Evolutionary conservation across 2,797 vertebrate species (phyloP).

Genomic region (Hozukius guyotensis): DNA sequence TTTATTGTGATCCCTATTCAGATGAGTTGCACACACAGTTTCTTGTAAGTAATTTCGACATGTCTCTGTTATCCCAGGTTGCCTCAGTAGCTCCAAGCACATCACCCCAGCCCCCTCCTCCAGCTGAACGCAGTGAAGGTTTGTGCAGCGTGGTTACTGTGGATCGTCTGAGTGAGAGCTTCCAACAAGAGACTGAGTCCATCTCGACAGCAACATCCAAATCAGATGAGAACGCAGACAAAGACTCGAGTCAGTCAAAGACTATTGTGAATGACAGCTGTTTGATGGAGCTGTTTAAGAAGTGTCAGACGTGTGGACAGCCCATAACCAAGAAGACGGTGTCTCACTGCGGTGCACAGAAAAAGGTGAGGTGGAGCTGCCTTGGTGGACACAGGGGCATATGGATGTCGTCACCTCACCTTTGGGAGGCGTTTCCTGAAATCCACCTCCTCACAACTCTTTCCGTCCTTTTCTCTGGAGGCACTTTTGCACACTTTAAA

Average conservation of each 20-base stretch:
- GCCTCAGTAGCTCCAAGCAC: background rate
- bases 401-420: conserved; percentile 31
- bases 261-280: conserved; percentile 35
- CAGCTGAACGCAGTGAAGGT: background rate
- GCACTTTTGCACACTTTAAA: conserved; percentile 6
- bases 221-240: background rate
- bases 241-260: background rate
- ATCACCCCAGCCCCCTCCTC: background rate
- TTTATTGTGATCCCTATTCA: background rate
- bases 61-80: background rate
- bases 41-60: background rate
- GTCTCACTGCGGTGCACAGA: conserved; percentile 30
- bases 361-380: conserved; percentile 24
- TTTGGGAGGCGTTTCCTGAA: conserved; percentile 31
- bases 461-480: conserved; percentile 24
- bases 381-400: conserved; percentile 13
- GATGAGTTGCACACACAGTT: background rate
- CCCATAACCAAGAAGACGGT: conserved; percentile 3
- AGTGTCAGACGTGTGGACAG: conserved; percentile 27
- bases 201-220: background rate
- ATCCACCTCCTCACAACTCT: conserved; percentile 13
- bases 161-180: background rate
- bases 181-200: background rate
- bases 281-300: conserved; percentile 38
- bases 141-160: background rate